Evolutionary conservation across 2,888 invertebrate genomes (phyloP), one percentile per base, ranked within the genome.

Genomic region (Lasioglossum zephyrum): DNA sequence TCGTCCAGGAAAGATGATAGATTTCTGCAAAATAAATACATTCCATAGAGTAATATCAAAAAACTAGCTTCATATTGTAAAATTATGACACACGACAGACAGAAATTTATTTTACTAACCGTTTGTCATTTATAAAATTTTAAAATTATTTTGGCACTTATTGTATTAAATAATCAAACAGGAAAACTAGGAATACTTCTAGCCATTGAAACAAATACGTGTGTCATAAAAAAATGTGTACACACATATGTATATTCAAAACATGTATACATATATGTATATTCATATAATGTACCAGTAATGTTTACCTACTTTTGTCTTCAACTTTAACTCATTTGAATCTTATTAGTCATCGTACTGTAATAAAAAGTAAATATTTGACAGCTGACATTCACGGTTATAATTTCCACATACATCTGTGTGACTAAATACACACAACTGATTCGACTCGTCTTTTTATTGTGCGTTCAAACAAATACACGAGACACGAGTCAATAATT

Each of bases 261-360:
- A 47, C 22, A 16, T n/a, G 13, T 13, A 44, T 44, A 44, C 44
- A 44, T 44, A 44, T 44, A 39, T 39, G 6, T 63, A 44, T 44
- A 44, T 44, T 31, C 31, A 39, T 39, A 11, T 53, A 53, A 73
- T 5, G 3, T 47, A 49, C 18, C 31, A 72, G 72, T 41, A 26
- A 60, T 70, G n/a, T 83, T 79, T 78, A 79, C 26, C 66, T 73
- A 13, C 16, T 26, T 22, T 44, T 36, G 39, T 53, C 11, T 77
- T 41, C 22, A 22, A 69, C 72, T 75, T 70, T 41, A 77, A 69
- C 31, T 72, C 47, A 79, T 84, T 88, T 86, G 73, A 84, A 88
- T 77, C 36, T 81, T 26, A 73, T 53, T 81, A 69, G 39, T 73
- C 73, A 75, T 49, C 73, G 31, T 49, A 73, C 22, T 36, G 9